Evolutionary conservation across 1,140 invertebrate species (phyloP).

Genomic region (Trichoplusia ni): DNA sequence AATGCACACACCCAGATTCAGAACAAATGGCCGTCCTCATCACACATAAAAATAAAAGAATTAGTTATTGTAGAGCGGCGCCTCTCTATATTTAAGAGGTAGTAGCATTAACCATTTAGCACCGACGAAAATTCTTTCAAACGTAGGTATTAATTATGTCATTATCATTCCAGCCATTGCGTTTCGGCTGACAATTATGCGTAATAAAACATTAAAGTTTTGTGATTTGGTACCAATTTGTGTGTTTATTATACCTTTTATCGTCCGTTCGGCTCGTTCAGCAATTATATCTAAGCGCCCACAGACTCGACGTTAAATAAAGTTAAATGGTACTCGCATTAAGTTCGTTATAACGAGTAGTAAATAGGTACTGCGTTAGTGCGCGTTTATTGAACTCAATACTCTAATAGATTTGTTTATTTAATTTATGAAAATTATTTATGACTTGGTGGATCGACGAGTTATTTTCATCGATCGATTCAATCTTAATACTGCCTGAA

Average conservation of each 20-base stretch:
- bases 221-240: conserved; percentile 19
- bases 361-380: neutral
- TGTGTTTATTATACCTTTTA: conserved; percentile 19
- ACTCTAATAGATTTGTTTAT: neutral
- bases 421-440: neutral
- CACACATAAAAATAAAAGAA: no score
- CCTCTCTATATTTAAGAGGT: no score
- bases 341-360: neutral
- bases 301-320: neutral
- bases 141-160: neutral
- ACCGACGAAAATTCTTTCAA: neutral
- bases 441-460: neutral
- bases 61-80: no score
- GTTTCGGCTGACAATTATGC: conserved; percentile 29
- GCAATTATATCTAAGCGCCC: neutral
- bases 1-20: no score
- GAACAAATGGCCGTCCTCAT: no score
- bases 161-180: neutral
- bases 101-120: neutral
- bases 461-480: no score
- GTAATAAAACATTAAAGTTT: conserved; percentile 35
- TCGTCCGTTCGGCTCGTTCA: neutral
- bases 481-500: no score
- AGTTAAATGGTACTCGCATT: neutral
- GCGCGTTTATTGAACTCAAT: neutral